These are phyloP conservation scores for Zaprionus lachaisei DNA, from an alignment of 1,140 invertebrate species.

Conservation along the genomic window DNA sequence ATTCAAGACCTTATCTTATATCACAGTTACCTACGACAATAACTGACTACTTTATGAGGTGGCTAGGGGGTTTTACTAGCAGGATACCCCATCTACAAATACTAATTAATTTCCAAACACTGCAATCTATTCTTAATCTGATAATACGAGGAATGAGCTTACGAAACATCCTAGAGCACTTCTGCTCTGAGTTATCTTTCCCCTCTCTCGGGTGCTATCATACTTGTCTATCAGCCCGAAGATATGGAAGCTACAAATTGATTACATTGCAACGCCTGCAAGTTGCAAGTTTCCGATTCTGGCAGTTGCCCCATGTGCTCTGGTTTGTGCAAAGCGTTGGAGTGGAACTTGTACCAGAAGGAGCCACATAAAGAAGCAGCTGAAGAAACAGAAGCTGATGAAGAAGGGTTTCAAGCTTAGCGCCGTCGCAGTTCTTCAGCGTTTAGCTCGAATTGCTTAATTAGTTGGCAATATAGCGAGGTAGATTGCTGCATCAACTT, in stretches of 20 bases:
- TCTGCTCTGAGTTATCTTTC: no score
- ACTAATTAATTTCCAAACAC: no score
- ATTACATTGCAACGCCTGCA: conserved; percentile 64
- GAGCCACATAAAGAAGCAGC: not conserved
- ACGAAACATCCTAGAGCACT: no score
- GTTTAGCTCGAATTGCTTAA: not conserved
- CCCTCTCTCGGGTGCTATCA: not conserved
- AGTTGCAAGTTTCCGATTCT: conserved; percentile 15
- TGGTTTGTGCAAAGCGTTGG: conserved; percentile 17
- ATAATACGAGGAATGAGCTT: no score
- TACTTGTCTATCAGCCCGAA: conserved; percentile 30
- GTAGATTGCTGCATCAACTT: not conserved
- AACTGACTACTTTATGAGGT: no score
- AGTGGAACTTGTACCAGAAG: not conserved
- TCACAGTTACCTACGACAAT: no score
- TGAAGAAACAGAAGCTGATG: not conserved
- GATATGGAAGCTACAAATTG: conserved; percentile 67
- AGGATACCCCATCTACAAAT: no score
- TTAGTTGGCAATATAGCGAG: not conserved
- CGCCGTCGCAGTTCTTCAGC: conserved; percentile 9
- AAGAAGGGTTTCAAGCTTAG: no score
- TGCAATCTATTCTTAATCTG: no score
- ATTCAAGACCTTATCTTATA: no score
- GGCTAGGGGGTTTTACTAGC: no score
- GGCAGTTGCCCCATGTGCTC: not conserved